These are phyloP conservation scores for Tragulus kanchil DNA, from an alignment of 2,113 vertebrate species.

Conservation along the genomic window DNA sequence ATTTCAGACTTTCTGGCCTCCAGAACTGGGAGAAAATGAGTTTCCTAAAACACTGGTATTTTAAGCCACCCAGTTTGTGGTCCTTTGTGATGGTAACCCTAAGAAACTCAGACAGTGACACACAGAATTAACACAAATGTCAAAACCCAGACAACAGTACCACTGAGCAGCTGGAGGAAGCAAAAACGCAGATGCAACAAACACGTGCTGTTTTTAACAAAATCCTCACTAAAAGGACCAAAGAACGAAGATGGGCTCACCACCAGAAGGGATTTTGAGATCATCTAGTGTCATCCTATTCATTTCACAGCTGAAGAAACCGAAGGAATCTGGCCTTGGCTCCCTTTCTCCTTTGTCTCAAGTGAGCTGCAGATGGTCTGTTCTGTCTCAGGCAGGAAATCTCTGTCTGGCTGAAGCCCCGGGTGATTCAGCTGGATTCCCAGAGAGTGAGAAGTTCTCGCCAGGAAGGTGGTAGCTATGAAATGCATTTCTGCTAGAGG, in stretches of 20 bases:
- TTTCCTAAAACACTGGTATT: background rate
- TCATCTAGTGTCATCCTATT: background rate
- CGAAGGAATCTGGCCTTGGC: background rate
- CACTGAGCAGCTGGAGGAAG: background rate
- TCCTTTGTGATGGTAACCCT: background rate
- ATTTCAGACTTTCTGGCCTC: conserved; percentile 35
- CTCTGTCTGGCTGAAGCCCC: conserved; percentile 32
- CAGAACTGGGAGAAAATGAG: background rate
- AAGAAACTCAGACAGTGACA: background rate
- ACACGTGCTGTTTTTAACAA: background rate
- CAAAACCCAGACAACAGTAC: background rate
- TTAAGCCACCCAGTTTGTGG: background rate
- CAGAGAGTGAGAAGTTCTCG: background rate
- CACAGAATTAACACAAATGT: background rate
- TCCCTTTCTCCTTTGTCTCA: conserved; percentile 19
- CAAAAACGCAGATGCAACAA: no score
- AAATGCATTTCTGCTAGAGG: background rate
- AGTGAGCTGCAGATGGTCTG: conserved; percentile 1
- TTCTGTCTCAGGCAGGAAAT: conserved; percentile 34
- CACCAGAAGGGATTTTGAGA: background rate
- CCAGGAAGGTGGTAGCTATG: background rate
- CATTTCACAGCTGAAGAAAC: conserved; percentile 1
- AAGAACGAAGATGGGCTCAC: background rate
- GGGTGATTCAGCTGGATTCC: conserved; percentile 34
- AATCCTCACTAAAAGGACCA: background rate